These are phyloP conservation scores for Epinephelus fuscoguttatus DNA, from an alignment of 2,113 vertebrate genomes.

Conservation along the genomic window DNA sequence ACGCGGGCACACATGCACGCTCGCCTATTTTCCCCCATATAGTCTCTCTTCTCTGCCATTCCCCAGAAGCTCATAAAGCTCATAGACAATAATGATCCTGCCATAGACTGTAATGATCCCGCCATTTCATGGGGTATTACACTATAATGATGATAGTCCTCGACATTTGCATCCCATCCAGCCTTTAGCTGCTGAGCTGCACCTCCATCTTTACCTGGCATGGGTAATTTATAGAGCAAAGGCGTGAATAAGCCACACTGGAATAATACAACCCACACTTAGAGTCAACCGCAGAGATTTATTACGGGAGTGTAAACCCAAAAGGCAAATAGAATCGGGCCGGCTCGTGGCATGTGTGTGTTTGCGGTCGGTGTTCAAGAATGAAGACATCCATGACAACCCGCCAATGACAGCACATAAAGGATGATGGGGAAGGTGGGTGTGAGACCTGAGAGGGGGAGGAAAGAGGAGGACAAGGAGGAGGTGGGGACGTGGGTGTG, in stretches of 20 bases:
- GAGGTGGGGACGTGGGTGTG: slow-evolving; percentile 61
- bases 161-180: slow-evolving; percentile 97
- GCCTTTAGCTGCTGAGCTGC: slow-evolving; percentile 91
- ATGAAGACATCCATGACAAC: slow-evolving; percentile 82
- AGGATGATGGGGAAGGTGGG: slow-evolving; percentile 70
- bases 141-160: slow-evolving; percentile 98
- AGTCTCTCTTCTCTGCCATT: slow-evolving; percentile 86
- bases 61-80: slow-evolving; percentile 92
- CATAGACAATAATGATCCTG: slow-evolving; percentile 92
- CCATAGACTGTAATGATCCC: slow-evolving; percentile 94
- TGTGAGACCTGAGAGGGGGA: slow-evolving; percentile 62
- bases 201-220: slow-evolving; percentile 92
- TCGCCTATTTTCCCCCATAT: slow-evolving; percentile 66
- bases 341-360: slow-evolving; percentile 20
- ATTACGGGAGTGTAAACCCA: slow-evolving; percentile 80
- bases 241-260: slow-evolving; percentile 87
- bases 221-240: slow-evolving; percentile 94
- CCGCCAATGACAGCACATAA: slow-evolving; percentile 76
- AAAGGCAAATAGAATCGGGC: slow-evolving; percentile 64
- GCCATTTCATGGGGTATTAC: slow-evolving; percentile 99
- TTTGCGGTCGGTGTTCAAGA: slow-evolving; percentile 45
- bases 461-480: slow-evolving; percentile 2
- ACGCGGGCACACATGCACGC: slow-evolving; percentile 4
- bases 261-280: slow-evolving; percentile 92
- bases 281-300: slow-evolving; percentile 89